A percentile compares a stretch with the other conserved stretches of the same genome.
Evolutionary conservation across 2,797 vertebrate species (phyloP).

Genomic region (Schizopygopsis malacanthus): DNA sequence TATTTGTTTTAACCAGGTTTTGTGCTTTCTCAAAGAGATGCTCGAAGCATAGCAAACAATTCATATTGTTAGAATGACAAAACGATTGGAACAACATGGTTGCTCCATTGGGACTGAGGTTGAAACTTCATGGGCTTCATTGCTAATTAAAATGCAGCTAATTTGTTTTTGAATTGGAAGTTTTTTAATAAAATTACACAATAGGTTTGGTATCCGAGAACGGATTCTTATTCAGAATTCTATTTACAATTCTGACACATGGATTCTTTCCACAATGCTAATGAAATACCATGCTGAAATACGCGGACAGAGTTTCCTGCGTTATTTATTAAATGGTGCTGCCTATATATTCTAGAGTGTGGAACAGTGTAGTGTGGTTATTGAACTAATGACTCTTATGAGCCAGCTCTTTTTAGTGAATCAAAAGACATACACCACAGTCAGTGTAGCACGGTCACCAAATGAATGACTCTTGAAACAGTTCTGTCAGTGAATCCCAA

Average conservation of each 20-base stretch:
- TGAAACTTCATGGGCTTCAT: slow-evolving; percentile 1
- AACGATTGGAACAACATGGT: slow-evolving; percentile 3
- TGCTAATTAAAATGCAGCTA: slow-evolving; percentile 13
- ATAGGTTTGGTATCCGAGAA: not conserved
- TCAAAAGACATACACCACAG: not conserved
- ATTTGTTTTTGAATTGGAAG: not conserved
- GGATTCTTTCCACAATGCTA: not conserved
- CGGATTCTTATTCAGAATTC: not conserved
- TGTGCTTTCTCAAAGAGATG: not conserved
- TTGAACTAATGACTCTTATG: not conserved
- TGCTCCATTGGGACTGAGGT: not conserved
- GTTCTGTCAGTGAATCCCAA: not conserved
- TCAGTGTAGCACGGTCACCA: not conserved
- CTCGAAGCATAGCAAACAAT: not conserved
- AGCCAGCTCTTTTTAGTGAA: not conserved
- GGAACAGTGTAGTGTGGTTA: not conserved
- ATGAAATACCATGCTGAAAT: not conserved
- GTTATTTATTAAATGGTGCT: not conserved
- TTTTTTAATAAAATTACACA: not conserved
- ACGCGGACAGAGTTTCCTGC: not conserved
- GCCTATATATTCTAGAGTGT: not conserved
- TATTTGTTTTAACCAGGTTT: slow-evolving; percentile 24
- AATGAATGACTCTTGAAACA: not conserved
- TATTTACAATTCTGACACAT: not conserved
- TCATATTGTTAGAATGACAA: slow-evolving; percentile 22